Conservation (phyloP, 2,113 vertebrate genomes). For the Rousettus leschenaultii region DNA sequence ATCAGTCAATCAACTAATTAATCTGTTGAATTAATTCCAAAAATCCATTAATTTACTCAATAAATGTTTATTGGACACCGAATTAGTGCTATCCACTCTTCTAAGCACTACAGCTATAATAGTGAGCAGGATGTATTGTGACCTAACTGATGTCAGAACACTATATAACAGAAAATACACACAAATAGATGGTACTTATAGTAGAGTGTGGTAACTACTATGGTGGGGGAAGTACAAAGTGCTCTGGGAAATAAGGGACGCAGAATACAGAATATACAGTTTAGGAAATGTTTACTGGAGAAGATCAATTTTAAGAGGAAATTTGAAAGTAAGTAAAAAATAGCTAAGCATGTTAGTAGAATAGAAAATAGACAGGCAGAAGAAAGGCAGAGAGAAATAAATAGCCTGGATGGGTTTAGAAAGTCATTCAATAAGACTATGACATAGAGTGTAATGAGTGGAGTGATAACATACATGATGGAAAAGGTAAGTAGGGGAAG, state of each 20-base stretch:
- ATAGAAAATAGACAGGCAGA: neutral
- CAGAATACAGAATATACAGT: neutral
- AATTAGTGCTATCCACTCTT: neutral
- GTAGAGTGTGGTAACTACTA: neutral
- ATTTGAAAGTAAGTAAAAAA: constrained; percentile 13
- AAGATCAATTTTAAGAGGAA: neutral
- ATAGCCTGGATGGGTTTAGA: neutral
- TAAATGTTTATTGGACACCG: neutral
- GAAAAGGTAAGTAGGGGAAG: neutral
- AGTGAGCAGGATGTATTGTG: neutral
- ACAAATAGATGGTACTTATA: neutral
- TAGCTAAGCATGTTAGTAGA: neutral
- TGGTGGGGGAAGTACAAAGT: neutral
- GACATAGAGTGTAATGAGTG: neutral
- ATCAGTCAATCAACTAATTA: neutral
- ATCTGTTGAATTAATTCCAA: neutral
- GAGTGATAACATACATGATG: neutral
- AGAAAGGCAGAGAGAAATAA: neutral
- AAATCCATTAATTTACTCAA: constrained; percentile 26
- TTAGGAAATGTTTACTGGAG: neutral
- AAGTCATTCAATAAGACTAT: neutral
- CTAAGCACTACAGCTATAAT: neutral
- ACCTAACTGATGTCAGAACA: neutral
- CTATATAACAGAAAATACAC: neutral
- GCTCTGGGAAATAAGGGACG: neutral